phyloP scores from a whole-genome alignment of 2,113 vertebrate genomes.

The Thunnus thynnus region DNA sequence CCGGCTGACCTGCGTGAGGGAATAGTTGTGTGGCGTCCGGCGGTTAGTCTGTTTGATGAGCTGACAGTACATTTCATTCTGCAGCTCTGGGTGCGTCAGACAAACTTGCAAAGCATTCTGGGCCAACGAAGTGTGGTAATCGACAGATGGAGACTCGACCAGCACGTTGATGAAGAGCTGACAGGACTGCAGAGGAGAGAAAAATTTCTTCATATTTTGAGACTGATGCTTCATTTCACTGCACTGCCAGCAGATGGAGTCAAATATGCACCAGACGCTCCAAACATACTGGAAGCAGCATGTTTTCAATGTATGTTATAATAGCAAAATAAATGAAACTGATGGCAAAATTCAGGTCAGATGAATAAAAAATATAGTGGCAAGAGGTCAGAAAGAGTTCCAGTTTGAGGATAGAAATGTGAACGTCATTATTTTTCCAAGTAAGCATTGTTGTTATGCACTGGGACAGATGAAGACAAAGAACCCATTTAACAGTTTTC shows the following conservation, averaged over 20 bases:
- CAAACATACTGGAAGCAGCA: neutral
- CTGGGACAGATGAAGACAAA: conserved; percentile 36
- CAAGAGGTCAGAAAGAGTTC: neutral
- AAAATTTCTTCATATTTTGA: too few species aligned
- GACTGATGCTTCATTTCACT: neutral
- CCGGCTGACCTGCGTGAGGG: conserved; percentile 89
- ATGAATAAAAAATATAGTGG: neutral
- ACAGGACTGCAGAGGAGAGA: conserved; percentile 85
- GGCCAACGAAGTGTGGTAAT: conserved; percentile 92
- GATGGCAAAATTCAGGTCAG: neutral
- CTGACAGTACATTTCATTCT: conserved; percentile 94
- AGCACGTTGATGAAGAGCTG: conserved; percentile 94
- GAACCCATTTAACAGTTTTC: conserved; percentile 22
- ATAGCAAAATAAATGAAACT: neutral
- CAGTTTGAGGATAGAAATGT: neutral
- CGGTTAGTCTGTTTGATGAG: conserved; percentile 91
- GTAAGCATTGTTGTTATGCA: conserved; percentile 10
- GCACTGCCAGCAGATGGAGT: conserved; percentile 71
- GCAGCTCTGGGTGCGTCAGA: conserved; percentile 90
- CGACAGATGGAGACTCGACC: conserved; percentile 90
- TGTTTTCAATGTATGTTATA: neutral
- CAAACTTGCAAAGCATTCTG: conserved; percentile 93
- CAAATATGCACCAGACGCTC: conserved; percentile 39
- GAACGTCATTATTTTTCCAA: neutral
- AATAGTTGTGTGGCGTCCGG: conserved; percentile 87